A percentile compares a stretch with the other conserved stretches of the same genome.
Evolutionary conservation across 53 echinoderm and acorn worm species (phyloP).

Genomic region (Luidia sarsii): DNA sequence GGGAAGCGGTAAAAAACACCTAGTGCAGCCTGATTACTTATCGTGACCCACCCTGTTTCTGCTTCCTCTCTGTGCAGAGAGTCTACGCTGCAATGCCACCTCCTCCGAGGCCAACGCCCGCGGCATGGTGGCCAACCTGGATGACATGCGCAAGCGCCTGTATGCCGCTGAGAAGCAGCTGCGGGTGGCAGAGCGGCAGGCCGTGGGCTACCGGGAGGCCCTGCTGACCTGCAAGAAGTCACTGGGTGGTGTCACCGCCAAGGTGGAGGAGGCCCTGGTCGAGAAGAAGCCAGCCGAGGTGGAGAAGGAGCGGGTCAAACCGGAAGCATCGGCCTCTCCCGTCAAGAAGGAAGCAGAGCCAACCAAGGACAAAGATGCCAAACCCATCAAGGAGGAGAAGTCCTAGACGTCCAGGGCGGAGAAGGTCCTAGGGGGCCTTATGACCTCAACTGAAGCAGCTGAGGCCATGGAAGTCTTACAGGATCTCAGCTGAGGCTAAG

Average conservation of each 20-base stretch:
- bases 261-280: constrained; percentile 77
- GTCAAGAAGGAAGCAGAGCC: constrained; percentile 26
- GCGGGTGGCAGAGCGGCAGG: constrained; percentile 51
- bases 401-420: neutral
- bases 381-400: constrained; percentile 43
- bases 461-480: too few species aligned
- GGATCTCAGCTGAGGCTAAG: too few species aligned
- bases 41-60: too few species aligned
- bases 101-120: constrained; percentile 61
- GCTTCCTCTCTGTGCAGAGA: constrained; percentile 34
- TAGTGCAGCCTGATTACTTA: too few species aligned
- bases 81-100: constrained; percentile 56
- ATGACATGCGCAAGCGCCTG: constrained; percentile 64
- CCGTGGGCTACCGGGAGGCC: constrained; percentile 25
- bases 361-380: constrained; percentile 21
- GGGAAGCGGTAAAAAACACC: too few species aligned
- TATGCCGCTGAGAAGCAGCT: constrained; percentile 56
- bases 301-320: constrained; percentile 19
- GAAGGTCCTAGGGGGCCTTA: neutral
- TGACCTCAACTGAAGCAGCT: neutral
- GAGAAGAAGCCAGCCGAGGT: constrained; percentile 38
- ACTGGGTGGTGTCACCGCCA: constrained; percentile 66
- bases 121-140: constrained; percentile 64
- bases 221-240: constrained; percentile 73
- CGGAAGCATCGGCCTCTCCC: neutral